These are phyloP conservation scores for Campylomormyrus numenius DNA, from an alignment of 2,113 vertebrate genomes.

Conservation along the genomic window DNA sequence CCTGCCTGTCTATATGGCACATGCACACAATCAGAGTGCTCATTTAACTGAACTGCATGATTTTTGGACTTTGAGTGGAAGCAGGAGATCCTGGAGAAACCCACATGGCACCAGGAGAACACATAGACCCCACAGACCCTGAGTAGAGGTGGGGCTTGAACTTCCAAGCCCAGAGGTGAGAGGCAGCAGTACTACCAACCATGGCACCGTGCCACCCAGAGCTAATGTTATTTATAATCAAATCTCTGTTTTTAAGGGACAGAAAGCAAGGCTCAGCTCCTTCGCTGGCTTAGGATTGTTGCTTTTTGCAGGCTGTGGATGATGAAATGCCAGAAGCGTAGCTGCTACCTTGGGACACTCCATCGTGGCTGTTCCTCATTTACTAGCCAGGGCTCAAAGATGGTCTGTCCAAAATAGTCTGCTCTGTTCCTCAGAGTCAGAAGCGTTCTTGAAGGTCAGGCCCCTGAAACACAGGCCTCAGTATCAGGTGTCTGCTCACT, in stretches of 20 bases:
- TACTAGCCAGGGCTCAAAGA: background rate
- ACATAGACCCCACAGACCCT: background rate
- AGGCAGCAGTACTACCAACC: background rate
- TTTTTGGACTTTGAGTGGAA: background rate
- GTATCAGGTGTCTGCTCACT: slow-evolving; percentile 1
- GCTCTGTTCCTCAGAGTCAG: background rate
- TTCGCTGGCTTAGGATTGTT: background rate
- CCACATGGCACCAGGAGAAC: background rate
- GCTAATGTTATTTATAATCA: background rate
- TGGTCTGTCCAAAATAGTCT: slow-evolving; percentile 5
- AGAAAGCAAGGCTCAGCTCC: background rate
- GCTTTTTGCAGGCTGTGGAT: background rate
- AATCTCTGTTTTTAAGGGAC: background rate
- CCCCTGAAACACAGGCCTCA: background rate
- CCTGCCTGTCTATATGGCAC: background rate
- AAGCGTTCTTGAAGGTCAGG: background rate
- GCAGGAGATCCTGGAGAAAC: background rate
- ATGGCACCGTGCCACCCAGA: background rate
- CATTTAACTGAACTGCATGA: background rate
- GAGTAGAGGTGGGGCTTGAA: background rate
- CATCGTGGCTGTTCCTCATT: background rate
- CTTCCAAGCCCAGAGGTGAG: background rate
- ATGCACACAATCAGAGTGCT: background rate
- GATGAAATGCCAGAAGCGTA: background rate
- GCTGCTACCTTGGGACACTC: background rate